Conservation (phyloP, 2,113 vertebrate species). For the Deroptyus accipitrinus region DNA sequence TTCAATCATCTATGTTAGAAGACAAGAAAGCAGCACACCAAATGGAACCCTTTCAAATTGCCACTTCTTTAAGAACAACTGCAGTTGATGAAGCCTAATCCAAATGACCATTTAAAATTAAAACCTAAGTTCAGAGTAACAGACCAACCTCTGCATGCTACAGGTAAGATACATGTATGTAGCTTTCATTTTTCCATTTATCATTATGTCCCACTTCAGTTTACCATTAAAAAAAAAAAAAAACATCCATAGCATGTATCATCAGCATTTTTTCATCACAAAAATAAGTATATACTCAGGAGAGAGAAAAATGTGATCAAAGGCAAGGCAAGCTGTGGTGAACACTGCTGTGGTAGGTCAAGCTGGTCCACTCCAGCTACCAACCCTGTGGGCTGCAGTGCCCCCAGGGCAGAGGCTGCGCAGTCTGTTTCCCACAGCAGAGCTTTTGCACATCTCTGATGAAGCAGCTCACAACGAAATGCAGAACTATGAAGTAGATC, state of each 20-base stretch:
- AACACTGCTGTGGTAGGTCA: neutral
- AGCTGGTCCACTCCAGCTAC: neutral
- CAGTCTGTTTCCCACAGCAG: neutral
- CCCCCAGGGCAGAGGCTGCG: no score
- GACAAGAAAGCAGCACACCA: neutral
- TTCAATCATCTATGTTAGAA: neutral
- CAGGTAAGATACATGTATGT: neutral
- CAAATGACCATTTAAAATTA: neutral
- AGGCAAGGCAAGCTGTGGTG: neutral
- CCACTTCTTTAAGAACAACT: neutral
- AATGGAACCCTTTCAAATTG: neutral
- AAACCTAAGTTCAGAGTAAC: neutral
- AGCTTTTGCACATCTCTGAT: neutral
- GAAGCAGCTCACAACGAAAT: neutral
- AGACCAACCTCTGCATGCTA: neutral
- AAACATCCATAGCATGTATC: neutral
- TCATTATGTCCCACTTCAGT: neutral
- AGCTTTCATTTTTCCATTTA: neutral
- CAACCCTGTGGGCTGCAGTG: rapidly evolving
- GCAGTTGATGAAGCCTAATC: neutral
- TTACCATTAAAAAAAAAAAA: neutral
- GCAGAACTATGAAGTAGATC: neutral
- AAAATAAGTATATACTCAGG: neutral
- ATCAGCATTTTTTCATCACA: neutral
- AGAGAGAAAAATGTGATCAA: neutral